Evolutionary conservation across 2,888 invertebrate genomes (phyloP).

Genomic region (Macrosiphum euphorbiae): DNA sequence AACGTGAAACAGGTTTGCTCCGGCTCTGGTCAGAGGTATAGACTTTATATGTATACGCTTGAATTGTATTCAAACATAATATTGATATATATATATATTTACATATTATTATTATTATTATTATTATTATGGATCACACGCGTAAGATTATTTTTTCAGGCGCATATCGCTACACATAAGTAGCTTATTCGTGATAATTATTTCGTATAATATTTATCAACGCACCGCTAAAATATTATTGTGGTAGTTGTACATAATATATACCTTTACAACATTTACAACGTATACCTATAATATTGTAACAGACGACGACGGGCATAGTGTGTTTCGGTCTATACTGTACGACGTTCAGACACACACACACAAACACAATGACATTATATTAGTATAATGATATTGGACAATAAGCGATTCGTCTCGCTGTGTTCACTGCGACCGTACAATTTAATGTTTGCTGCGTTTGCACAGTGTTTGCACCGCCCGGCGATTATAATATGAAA

Average conservation of each 20-base stretch:
- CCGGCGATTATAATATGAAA: neutral
- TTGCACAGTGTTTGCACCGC: neutral
- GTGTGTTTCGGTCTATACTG: neutral
- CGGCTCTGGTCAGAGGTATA: neutral
- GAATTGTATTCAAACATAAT: neutral
- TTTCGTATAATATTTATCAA: neutral
- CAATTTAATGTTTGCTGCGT: neutral
- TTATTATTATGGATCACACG: neutral
- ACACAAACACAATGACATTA: neutral
- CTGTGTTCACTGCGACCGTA: neutral
- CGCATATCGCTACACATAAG: neutral
- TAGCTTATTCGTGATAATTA: neutral
- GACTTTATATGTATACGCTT: neutral
- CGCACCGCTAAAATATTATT: neutral
- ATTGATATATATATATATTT: neutral
- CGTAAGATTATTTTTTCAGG: neutral
- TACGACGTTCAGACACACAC: neutral
- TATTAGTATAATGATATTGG: neutral
- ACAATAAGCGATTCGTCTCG: neutral
- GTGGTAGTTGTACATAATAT: no score
- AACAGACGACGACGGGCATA: neutral
- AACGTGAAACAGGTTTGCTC: conserved; percentile 1
- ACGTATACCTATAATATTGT: no score
- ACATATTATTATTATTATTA: neutral
- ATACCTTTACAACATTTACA: no score